These are phyloP conservation scores for Tiphia femorata DNA, from an alignment of 2,888 invertebrate genomes.

Conservation along the genomic window DNA sequence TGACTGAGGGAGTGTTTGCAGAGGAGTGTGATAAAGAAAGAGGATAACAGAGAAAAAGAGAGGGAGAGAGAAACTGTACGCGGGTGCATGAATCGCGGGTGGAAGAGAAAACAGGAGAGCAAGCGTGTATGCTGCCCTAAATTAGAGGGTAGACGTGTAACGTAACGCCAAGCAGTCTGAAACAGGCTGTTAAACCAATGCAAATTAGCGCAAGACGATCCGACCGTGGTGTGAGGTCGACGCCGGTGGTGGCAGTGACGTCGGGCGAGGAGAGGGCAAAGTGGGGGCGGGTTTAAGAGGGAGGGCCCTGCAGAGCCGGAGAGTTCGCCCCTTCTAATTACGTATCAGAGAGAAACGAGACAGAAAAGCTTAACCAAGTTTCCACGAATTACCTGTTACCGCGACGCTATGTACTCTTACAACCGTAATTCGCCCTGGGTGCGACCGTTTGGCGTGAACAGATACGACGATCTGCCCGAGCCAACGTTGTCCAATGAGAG, in stretches of 20 bases:
- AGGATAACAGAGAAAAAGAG: background rate
- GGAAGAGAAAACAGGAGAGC: too few relatives aligned
- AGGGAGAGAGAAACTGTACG: background rate
- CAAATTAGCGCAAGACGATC: constrained; percentile 57
- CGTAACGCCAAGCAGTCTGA: constrained; percentile 48
- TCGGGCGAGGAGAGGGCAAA: constrained; percentile 1
- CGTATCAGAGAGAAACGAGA: constrained; percentile 36
- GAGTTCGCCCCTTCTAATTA: constrained; percentile 54
- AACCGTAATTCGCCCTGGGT: background rate
- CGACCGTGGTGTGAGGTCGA: background rate
- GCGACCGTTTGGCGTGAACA: too few relatives aligned
- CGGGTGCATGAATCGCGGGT: too few relatives aligned
- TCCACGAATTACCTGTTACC: background rate
- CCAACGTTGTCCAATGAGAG: too few relatives aligned
- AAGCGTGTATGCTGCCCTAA: constrained; percentile 18
- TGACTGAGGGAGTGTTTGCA: too few relatives aligned
- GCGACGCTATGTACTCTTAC: too few relatives aligned
- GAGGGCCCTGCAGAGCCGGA: background rate
- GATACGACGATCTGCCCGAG: too few relatives aligned
- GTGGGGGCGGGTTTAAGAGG: background rate
- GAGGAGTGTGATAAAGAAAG: too few relatives aligned
- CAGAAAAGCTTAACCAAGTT: constrained; percentile 36
- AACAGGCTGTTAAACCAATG: constrained; percentile 56
- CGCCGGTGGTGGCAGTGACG: background rate
- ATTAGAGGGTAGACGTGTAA: constrained; percentile 45